Percentiles rank a stretch among this genome's conserved stretches.
phyloP scores from a whole-genome alignment of 1,140 invertebrate species.

The Ptiloglossa arizonensis region DNA sequence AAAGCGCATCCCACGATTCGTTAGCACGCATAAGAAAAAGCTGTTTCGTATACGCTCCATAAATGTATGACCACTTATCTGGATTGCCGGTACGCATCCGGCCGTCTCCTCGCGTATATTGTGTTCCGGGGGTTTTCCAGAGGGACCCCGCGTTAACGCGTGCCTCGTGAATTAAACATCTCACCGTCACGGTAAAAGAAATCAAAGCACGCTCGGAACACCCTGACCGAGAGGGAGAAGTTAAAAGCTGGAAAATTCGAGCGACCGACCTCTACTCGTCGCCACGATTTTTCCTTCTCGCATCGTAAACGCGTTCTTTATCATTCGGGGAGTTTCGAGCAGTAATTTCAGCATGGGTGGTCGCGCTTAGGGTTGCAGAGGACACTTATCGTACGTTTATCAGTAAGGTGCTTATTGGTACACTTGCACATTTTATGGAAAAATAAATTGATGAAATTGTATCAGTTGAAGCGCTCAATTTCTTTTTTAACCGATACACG shows the following conservation, averaged over 20 bases:
- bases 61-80: conserved; percentile 82
- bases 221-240: conserved; percentile 49
- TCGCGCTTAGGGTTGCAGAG: no score
- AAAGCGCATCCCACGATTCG: conserved; percentile 55
- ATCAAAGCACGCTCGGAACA: not conserved
- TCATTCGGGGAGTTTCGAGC: conserved; percentile 30
- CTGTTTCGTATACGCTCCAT: conserved; percentile 70
- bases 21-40: conserved; percentile 36
- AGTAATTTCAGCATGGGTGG: not conserved
- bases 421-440: no score
- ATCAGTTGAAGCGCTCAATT: no score
- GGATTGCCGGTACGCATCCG: conserved; percentile 77
- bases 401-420: no score
- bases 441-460: no score
- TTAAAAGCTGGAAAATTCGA: conserved; percentile 73
- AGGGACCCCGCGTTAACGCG: conserved; percentile 47
- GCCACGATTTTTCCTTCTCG: no score
- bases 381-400: no score
- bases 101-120: conserved; percentile 68
- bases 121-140: conserved; percentile 57
- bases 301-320: conserved; percentile 12
- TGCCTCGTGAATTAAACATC: conserved; percentile 81
- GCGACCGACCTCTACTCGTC: conserved; percentile 31
- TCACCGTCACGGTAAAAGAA: conserved; percentile 32
- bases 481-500: no score